Evolutionary conservation across 2,888 invertebrate genomes (phyloP), one percentile per base, ranked within the genome.

Genomic region (Melikaiella ostensackeni): DNA sequence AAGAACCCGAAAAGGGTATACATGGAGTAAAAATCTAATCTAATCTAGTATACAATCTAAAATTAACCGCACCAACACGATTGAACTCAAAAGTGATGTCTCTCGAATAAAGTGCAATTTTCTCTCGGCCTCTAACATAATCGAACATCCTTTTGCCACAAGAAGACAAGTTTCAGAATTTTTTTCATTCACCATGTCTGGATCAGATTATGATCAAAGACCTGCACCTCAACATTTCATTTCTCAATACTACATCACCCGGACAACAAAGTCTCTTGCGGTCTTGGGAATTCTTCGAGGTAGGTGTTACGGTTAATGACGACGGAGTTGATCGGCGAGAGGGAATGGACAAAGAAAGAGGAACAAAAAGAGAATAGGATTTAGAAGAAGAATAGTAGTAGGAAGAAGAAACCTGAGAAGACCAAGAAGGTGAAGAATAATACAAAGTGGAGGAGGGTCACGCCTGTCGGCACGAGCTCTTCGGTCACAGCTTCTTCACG

Each of bases 401-500:
- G 81, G 75, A 77, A 76, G 66, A 57, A 77, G 61, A 76, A 63
- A 63, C 21, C 63, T 63, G 35, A 63, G 63, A 63, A 7, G 62
- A 62, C 16, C 33, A 33, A 62, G 57, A 74, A 61, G n/a, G n/a
- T 63, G 62, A 35, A 64, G 77, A 77, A 75, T 70, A 77, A 80
- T 79, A 82, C 80, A 84, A 84, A 84, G 80, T 78, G 77, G 79
- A 79, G 78, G 79, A 77, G 46, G 77, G 89, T 89, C 87, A 89
- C 89, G 89, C 88, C 85, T 89, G 88, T 89, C 88, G 88, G 89
- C 89, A 90, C 90, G 90, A 90, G 89, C 89, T 90, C 81, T 83
- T 85, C 85, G 81, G 86, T 85, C 87, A 85, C 86, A 86, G 85
- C 86, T 87, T 81, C 87, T 88, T 89, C 89, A 86, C 89, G 88